These are phyloP conservation scores for Lycaena phlaeas DNA, from an alignment of 2,888 invertebrate species.

Conservation along the genomic window DNA sequence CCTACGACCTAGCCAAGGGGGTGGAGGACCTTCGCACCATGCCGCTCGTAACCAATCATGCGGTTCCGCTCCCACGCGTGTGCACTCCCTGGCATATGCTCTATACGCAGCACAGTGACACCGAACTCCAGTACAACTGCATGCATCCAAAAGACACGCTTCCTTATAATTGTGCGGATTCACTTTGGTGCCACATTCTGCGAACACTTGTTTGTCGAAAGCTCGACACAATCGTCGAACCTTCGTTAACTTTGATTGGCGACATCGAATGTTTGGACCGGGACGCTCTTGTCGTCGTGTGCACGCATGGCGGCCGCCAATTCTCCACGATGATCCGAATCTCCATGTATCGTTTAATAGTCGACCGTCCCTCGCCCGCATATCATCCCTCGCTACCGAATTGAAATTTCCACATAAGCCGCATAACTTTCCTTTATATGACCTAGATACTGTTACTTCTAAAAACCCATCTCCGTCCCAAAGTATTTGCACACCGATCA, in stretches of 20 bases:
- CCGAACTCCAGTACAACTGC: constrained; percentile 84
- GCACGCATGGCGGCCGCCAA: constrained; percentile 85
- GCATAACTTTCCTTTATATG: constrained; percentile 84
- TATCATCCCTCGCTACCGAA: constrained; percentile 87
- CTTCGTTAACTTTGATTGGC: constrained; percentile 58
- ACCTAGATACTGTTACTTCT: constrained; percentile 85
- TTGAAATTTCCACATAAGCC: constrained; percentile 98
- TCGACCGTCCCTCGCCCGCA: constrained; percentile 79
- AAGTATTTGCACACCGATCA: constrained; percentile 85
- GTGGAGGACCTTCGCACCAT: constrained; percentile 72
- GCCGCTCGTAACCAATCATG: constrained; percentile 81
- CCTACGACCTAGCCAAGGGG: constrained; percentile 47
- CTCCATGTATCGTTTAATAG: constrained; percentile 77
- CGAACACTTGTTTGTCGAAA: constrained; percentile 74
- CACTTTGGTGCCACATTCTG: constrained; percentile 83
- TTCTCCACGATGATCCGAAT: constrained; percentile 93
- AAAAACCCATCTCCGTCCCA: constrained; percentile 96
- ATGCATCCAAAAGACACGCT: constrained; percentile 90
- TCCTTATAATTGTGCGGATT: constrained; percentile 88
- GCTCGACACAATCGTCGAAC: constrained; percentile 67
- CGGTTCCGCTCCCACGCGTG: constrained; percentile 81
- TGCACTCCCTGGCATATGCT: constrained; percentile 91
- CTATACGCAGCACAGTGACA: constrained; percentile 93
- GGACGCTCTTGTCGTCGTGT: constrained; percentile 71
- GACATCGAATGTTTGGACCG: constrained; percentile 51